Conservation (phyloP, 1,140 invertebrate species). For the Drosophila ogumai region DNA sequence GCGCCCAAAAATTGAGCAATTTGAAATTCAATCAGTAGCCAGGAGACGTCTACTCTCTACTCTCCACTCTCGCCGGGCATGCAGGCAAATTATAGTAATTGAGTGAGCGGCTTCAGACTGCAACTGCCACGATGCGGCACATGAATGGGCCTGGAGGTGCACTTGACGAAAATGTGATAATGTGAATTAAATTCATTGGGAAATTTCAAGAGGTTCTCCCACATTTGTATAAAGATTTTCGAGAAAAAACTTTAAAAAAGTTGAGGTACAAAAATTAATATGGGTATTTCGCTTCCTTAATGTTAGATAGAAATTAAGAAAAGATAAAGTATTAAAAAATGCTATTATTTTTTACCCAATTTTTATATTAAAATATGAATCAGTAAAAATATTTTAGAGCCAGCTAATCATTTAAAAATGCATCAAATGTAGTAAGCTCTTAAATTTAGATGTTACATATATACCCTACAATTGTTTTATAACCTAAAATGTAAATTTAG, state of each 20-base stretch:
- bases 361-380: no score
- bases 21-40: slow-evolving; percentile 85
- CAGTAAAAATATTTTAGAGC: not conserved
- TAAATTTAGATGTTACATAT: not conserved
- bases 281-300: not conserved
- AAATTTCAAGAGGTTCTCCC: not conserved
- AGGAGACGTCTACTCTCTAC: slow-evolving; percentile 54
- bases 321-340: not conserved
- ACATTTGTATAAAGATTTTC: not conserved
- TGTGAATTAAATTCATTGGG: not conserved
- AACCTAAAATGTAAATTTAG: not conserved
- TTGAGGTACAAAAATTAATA: not conserved
- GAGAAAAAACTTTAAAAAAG: no score
- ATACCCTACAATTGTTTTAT: no score
- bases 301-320: not conserved
- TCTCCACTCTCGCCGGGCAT: slow-evolving; percentile 36
- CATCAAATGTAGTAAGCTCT: not conserved
- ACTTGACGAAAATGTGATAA: slow-evolving; percentile 3
- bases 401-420: not conserved
- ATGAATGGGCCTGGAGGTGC: slow-evolving; percentile 41
- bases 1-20: slow-evolving; percentile 84
- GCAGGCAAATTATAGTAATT: slow-evolving; percentile 83
- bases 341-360: not conserved
- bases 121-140: slow-evolving; percentile 51
- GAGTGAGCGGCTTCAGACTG: slow-evolving; percentile 65